Evolutionary conservation across 2,113 vertebrate species (phyloP).

Genomic region (Marcusenius ussheri): DNA sequence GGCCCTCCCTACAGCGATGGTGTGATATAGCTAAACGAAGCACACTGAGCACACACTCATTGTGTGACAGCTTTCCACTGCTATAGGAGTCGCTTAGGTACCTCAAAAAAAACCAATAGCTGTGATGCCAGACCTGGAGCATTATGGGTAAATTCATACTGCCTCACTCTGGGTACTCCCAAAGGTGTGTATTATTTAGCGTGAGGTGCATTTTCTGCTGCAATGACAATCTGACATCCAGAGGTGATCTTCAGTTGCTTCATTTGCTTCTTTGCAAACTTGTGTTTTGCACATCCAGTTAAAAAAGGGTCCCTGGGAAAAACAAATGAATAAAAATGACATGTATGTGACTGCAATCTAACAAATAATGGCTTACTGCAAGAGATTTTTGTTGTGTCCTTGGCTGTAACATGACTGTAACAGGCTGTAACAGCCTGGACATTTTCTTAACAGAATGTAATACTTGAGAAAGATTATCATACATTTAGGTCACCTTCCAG

Average conservation of each 20-base stretch:
- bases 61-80: constrained; percentile 45
- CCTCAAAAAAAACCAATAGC: constrained; percentile 27
- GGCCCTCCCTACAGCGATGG: background rate
- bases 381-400: constrained; percentile 51
- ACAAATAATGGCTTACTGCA: constrained; percentile 21
- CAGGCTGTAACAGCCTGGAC: too few species aligned
- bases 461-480: constrained; percentile 59
- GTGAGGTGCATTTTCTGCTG: constrained; percentile 20
- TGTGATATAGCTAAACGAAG: background rate
- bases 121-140: constrained; percentile 37
- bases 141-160: constrained; percentile 45
- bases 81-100: constrained; percentile 19
- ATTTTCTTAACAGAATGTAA: constrained; percentile 48
- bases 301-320: constrained; percentile 46
- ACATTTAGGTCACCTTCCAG: constrained; percentile 72
- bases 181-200: constrained; percentile 46
- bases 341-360: constrained; percentile 39
- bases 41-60: background rate
- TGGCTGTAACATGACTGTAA: too few species aligned
- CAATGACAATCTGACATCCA: constrained; percentile 16
- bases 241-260: background rate
- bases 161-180: constrained; percentile 31
- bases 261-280: background rate
- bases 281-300: constrained; percentile 28
- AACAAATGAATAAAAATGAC: constrained; percentile 45